Conservation (phyloP, 2,888 invertebrate genomes). For the Alsophila aescularia region DNA sequence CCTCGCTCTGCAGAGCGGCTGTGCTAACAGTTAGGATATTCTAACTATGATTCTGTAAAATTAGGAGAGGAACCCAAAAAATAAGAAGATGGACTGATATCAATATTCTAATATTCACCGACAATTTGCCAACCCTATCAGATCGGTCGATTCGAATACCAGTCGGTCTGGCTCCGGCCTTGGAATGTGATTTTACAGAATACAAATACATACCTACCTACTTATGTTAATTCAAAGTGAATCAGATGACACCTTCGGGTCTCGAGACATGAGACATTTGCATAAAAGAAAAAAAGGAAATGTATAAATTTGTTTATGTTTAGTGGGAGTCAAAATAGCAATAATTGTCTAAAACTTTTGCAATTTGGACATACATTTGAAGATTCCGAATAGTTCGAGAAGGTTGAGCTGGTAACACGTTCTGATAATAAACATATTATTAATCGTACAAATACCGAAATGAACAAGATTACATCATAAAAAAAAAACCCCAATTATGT, state of each 20-base stretch:
- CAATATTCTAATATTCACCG: not conserved
- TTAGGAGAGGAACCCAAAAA: too few relatives aligned
- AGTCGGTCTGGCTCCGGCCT: constrained; percentile 23
- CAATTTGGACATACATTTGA: not conserved
- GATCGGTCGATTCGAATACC: constrained; percentile 11
- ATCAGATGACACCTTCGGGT: constrained; percentile 1
- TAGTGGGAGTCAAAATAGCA: not conserved
- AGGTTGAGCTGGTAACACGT: too few relatives aligned
- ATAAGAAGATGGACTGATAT: too few relatives aligned
- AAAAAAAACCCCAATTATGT: too few relatives aligned
- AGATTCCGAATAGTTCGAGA: not conserved
- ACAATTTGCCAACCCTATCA: not conserved
- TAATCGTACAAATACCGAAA: too few relatives aligned
- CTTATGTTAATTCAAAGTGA: constrained; percentile 9
- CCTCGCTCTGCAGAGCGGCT: too few relatives aligned
- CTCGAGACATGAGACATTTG: not conserved
- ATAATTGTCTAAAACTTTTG: not conserved
- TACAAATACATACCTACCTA: constrained; percentile 2
- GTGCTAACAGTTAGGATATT: too few relatives aligned
- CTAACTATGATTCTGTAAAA: too few relatives aligned
- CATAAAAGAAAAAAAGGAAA: not conserved
- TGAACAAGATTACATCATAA: too few relatives aligned
- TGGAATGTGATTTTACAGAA: constrained; percentile 19
- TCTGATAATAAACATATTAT: too few relatives aligned
- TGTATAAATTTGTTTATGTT: not conserved